Base-by-base conservation (phyloP, 2,888 invertebrate species). In the Polydrusus cervinus region DNA sequence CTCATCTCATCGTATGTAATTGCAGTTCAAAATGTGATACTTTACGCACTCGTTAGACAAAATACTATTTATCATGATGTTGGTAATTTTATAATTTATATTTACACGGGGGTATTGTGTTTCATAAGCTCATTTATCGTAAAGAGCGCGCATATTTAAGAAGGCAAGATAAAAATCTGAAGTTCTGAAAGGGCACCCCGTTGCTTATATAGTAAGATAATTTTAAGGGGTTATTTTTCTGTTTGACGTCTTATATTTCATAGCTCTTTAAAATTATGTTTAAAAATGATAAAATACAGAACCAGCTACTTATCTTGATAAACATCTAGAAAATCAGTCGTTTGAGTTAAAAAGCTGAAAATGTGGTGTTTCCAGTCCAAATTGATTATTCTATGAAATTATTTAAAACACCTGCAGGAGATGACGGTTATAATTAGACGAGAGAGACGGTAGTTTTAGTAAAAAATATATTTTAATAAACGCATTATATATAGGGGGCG, bases 161-260 rank as follows among this genome's bases (percentile, higher is more conserved):
- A 11, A 74, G 53, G 53, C 45, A 20, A 40, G 76, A 76, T 76
- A 76, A 76, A 69, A 70, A 76, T 76, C 76, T 74, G 64, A 70
- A 74, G 66, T 75, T 25, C 71, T 75, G 75, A 75, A 75, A 75
- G 75, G 76, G 74, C 76, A 61, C 71, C 76, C 76, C 71, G 74
- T 70, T 20, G 76, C 65, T 65, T 57, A 65, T 57, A 65, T 53
- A 66, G 55, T 62, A 64, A 70, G 76, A 73, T 70, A 77, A 74
- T 68, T 77, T 73, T 71, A 69, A 71, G 66, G 77, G 77, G 77
- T 77, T 77, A 77, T 74, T 74, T 74, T 77, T 74, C 71, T 65
- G 57, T 68, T 74, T 77, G 77, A 77, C 77, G 77, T 77, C 74
- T 77, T 77, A 77, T 77, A 77, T 77, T 77, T 77, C 77, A 77